Evolutionary conservation across 2,113 vertebrate genomes (phyloP).

Genomic region (Xiphophorus maculatus): DNA sequence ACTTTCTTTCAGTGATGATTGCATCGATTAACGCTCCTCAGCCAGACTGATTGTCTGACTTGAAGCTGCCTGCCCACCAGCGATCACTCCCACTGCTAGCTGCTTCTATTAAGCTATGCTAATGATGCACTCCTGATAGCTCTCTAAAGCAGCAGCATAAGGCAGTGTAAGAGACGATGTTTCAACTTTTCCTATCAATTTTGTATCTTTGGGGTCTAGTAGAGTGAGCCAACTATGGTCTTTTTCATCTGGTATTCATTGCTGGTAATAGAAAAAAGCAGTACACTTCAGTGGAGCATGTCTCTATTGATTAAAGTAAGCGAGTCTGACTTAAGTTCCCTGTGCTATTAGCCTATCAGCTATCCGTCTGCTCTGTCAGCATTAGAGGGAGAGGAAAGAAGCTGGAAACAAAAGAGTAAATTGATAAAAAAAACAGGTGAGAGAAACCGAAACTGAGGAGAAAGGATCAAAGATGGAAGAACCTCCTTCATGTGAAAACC

Average conservation of each 20-base stretch:
- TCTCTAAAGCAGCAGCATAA: constrained; percentile 1
- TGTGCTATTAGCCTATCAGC: constrained; percentile 26
- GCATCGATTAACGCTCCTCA: constrained; percentile 36
- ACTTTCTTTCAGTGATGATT: constrained; percentile 15
- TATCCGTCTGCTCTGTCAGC: constrained; percentile 53
- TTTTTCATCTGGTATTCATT: constrained; percentile 8
- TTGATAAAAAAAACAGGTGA: constrained; percentile 35
- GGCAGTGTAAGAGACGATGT: not conserved
- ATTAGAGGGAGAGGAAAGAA: constrained; percentile 21
- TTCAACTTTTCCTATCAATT: constrained; percentile 7
- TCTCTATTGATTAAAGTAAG: constrained; percentile 51
- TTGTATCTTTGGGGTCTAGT: constrained; percentile 2
- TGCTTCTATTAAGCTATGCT: constrained; percentile 13
- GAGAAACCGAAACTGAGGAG: constrained; percentile 4
- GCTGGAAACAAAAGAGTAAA: constrained; percentile 40
- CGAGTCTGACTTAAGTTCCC: constrained; percentile 20
- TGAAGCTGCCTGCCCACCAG: constrained; percentile 17
- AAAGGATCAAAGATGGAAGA: constrained; percentile 32
- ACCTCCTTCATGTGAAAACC: constrained; percentile 17
- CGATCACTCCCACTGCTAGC: constrained; percentile 11
- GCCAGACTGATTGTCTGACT: constrained; percentile 11
- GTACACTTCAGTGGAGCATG: constrained; percentile 23
- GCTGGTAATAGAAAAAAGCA: constrained; percentile 12
- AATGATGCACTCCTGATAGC: constrained; percentile 14
- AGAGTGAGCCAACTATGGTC: not conserved